A percentile compares a stretch with the other conserved stretches of the same genome.
Evolutionary conservation across 1,140 invertebrate genomes (phyloP).

Genomic region (Battus philenor): DNA sequence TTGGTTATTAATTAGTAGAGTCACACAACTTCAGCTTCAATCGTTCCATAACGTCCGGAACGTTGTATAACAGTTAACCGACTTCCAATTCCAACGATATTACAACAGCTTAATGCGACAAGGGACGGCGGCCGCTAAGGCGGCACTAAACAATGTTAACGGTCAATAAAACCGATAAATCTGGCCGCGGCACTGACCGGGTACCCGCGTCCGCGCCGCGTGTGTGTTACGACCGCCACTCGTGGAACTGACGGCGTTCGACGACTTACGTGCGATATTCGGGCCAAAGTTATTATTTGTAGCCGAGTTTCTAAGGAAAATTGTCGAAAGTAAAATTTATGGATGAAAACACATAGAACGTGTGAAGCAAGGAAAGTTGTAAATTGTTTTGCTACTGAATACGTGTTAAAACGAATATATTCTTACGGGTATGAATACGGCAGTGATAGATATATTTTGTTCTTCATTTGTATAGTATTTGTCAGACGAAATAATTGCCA

Average conservation of each 20-base stretch:
- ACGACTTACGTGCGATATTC: conserved; percentile 4
- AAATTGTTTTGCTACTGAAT: no score
- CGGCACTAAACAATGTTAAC: conserved; percentile 31
- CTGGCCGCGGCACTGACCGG: conserved; percentile 11
- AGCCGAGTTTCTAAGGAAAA: not conserved
- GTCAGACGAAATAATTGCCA: no score
- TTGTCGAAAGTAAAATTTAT: not conserved
- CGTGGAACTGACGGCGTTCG: conserved; percentile 5
- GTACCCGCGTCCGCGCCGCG: not conserved
- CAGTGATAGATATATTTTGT: no score
- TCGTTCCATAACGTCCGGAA: no score
- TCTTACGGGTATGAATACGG: no score
- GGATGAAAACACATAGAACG: not conserved
- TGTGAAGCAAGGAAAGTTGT: no score
- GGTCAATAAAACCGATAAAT: conserved; percentile 43
- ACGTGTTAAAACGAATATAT: no score
- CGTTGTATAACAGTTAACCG: conserved; percentile 2
- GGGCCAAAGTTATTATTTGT: conserved; percentile 5
- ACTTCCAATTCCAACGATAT: conserved; percentile 22
- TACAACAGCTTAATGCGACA: conserved; percentile 28
- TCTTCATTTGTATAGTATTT: no score
- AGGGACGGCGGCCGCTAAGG: conserved; percentile 22
- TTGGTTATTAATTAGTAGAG: no score
- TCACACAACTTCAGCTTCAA: no score
- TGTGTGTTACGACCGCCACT: conserved; percentile 8